phyloP scores from a whole-genome alignment of 1,140 invertebrate species.

The Dinoponera quadriceps region DNA sequence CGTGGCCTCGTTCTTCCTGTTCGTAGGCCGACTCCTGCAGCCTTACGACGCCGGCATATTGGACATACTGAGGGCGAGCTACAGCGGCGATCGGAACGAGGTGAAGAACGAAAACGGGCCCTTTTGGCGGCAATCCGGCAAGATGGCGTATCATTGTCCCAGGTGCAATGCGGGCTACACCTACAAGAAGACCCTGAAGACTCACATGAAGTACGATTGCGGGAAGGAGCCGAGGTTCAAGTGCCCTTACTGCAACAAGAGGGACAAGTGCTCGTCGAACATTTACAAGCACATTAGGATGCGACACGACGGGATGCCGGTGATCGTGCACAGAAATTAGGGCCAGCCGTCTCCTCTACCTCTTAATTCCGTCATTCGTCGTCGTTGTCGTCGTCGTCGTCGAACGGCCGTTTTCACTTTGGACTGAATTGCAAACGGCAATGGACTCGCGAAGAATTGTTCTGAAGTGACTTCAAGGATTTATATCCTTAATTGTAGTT shows the following conservation, averaged over 20 bases:
- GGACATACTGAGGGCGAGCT: conserved; percentile 70
- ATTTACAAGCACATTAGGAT: conserved; percentile 82
- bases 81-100: conserved; percentile 36
- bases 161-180: conserved; percentile 81
- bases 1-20: conserved; percentile 74
- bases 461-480: too few species aligned
- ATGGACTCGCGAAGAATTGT: too few species aligned
- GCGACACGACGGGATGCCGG: conserved; percentile 79
- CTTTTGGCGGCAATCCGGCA: conserved; percentile 66
- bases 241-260: conserved; percentile 87
- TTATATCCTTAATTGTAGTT: too few species aligned
- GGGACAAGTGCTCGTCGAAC: conserved; percentile 84
- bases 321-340: conserved; percentile 76
- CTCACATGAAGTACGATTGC: conserved; percentile 91
- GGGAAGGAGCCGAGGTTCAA: conserved; percentile 89
- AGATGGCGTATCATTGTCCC: conserved; percentile 80
- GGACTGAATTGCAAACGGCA: conserved; percentile 11
- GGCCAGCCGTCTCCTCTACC: conserved; percentile 10
- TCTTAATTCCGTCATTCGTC: conserved; percentile 14
- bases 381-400: neutral
- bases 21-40: conserved; percentile 73
- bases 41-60: conserved; percentile 65
- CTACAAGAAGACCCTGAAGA: conserved; percentile 84
- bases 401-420: conserved; percentile 20
- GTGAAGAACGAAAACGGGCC: conserved; percentile 72